Evolutionary conservation across 2,888 invertebrate species (phyloP), one percentile per base, ranked within the genome.

Genomic region (Baccha elongata): DNA sequence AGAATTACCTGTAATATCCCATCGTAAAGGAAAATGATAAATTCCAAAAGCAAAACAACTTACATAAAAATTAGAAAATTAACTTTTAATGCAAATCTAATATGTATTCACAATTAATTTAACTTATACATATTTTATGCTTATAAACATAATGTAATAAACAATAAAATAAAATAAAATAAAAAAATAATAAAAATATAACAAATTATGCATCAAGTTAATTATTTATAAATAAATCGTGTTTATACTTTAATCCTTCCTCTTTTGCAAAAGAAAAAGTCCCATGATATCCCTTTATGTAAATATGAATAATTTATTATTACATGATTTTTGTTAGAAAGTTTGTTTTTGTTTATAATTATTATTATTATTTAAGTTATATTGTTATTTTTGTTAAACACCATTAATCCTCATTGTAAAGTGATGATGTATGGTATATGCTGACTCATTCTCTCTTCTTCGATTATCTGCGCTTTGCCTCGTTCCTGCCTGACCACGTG

Each of bases 311-410:
- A 76, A 83, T 83, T 83, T 83, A 83, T 83, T 76, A 76, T 55
- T 62, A 53, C 50, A 52, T 65, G 48, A 46, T 64, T 67, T 68
- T 69, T 69, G 81, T 83, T 76, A 72, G 76, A 62, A 67, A 72
- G 65, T 83, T 76, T 76, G 71, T 83, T 79, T n/a, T 83, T 72
- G 71, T 83, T 83, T 72, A 65, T n/a, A n/a, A n/a, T 64, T 72
- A 72, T 52, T 48, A 23, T 80, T 81, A 75, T 83, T 83, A 76
- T 76, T 76, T 72, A 65, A 76, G 64, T 72, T 72, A 67, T 72
- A 65, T 83, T 83, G 81, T 83, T 83, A 76, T 83, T 83, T 81
- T 76, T 83, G 81, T 83, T 83, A 83, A 71, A 83, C 67, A 83
- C 81, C 81, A 83, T 76, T 83, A 83, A 83, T 83, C 76, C 76